phyloP scores from a whole-genome alignment of 2,888 invertebrate species.

The Digitonthophagus gazella region DNA sequence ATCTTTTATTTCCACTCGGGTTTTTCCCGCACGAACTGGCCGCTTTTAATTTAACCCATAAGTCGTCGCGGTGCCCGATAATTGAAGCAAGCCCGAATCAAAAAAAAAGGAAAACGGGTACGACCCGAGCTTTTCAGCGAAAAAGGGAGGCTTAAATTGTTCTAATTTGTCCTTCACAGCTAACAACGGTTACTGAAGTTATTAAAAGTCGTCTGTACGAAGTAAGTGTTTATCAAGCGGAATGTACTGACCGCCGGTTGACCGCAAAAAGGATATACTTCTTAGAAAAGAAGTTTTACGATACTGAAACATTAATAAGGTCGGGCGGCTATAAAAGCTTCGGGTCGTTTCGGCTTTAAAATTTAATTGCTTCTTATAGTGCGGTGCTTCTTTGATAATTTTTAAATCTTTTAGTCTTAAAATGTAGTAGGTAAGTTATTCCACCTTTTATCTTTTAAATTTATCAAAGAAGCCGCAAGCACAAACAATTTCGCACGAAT shows the following conservation, averaged over 20 bases:
- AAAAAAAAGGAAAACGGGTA: not conserved
- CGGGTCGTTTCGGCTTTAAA: not conserved
- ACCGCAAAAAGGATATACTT: not conserved
- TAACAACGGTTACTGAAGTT: not conserved
- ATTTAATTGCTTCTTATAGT: not conserved
- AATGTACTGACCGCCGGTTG: not conserved
- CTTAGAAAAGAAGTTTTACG: not conserved
- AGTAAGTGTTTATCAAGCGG: not conserved
- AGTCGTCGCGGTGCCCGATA: not conserved
- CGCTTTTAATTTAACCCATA: not conserved
- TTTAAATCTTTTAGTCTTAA: not conserved
- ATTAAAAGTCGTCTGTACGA: too few species aligned
- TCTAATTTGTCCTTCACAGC: not conserved
- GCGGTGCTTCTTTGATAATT: not conserved
- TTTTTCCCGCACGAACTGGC: constrained; percentile 3
- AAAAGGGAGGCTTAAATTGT: not conserved
- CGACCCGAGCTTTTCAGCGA: not conserved
- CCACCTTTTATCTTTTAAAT: too few species aligned
- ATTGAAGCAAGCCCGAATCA: not conserved
- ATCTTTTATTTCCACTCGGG: constrained; percentile 12
- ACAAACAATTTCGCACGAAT: too few species aligned
- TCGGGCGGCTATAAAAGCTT: not conserved
- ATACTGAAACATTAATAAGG: not conserved
- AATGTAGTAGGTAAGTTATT: too few species aligned
- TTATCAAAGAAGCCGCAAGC: too few species aligned